Evolutionary conservation across 2,797 vertebrate species (phyloP).

Genomic region (Mormyrus proboscirostris): DNA sequence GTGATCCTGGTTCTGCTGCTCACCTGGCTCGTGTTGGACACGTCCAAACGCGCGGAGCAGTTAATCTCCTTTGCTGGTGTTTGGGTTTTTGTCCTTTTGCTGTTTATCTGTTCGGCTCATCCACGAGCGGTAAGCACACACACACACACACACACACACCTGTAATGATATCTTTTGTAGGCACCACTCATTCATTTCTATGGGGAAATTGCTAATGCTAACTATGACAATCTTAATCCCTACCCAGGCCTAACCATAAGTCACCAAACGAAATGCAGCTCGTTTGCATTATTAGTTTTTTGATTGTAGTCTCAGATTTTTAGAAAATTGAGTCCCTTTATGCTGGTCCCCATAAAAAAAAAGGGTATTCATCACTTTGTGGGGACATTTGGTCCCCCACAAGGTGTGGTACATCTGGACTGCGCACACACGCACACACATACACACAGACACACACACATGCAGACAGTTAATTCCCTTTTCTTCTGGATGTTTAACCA

Average conservation of each 20-base stretch:
- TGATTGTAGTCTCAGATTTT: background rate
- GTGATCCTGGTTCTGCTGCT: constrained; percentile 62
- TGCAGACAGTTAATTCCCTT: background rate
- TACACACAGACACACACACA: background rate
- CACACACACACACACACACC: background rate
- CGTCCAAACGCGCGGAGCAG: constrained; percentile 66
- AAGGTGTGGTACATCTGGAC: too few relatives aligned
- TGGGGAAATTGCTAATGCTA: background rate
- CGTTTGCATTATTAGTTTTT: background rate
- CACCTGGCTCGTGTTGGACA: constrained; percentile 76
- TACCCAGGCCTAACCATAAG: background rate
- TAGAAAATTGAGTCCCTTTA: background rate
- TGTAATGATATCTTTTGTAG: background rate
- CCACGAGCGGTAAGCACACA: constrained; percentile 63
- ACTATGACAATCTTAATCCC: background rate
- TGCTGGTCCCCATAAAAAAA: background rate
- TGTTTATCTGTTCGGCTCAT: constrained; percentile 78
- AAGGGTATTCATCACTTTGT: too few relatives aligned
- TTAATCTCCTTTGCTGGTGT: constrained; percentile 83
- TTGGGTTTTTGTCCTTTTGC: constrained; percentile 64
- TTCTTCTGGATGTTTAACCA: background rate
- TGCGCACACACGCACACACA: background rate
- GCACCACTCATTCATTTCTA: background rate
- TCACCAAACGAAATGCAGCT: background rate
- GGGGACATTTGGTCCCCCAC: too few relatives aligned